These are phyloP conservation scores for Phalloptychus januarius DNA, from an alignment of 2,797 vertebrate genomes.

Conservation along the genomic window DNA sequence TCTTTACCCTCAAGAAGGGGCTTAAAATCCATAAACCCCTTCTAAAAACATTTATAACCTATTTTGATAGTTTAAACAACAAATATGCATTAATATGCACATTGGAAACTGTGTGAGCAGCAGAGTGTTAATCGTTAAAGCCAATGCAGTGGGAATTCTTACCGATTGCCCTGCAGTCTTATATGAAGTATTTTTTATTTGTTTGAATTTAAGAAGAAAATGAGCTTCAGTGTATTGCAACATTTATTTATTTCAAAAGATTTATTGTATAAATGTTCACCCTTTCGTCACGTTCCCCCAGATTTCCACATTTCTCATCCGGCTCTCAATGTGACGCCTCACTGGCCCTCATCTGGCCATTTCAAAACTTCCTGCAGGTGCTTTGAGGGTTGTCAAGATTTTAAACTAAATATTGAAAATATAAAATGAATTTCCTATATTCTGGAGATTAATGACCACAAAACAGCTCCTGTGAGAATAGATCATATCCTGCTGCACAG, in stretches of 20 bases:
- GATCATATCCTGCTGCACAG: slow-evolving; percentile 7
- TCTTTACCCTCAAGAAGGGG: too few species aligned
- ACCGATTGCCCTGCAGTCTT: not conserved
- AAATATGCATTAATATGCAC: too few species aligned
- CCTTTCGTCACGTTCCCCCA: not conserved
- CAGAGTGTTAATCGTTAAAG: too few species aligned
- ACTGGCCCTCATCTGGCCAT: not conserved
- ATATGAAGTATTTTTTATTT: not conserved
- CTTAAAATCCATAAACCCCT: too few species aligned
- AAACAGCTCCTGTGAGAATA: not conserved
- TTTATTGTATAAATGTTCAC: not conserved
- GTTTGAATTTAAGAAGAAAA: not conserved
- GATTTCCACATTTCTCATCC: not conserved
- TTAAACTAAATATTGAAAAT: not conserved
- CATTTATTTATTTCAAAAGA: not conserved
- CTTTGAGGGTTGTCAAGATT: not conserved
- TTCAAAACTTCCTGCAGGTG: not conserved
- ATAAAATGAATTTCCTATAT: not conserved
- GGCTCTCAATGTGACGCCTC: not conserved
- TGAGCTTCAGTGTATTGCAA: not conserved
- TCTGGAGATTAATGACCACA: not conserved
- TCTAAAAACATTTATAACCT: too few species aligned
- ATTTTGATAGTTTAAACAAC: too few species aligned
- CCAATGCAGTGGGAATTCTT: not conserved
- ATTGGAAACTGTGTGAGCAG: too few species aligned